phyloP scores from a whole-genome alignment of 92 coral and sea anemone genomes.

The Zoanthus sansibaricus region DNA sequence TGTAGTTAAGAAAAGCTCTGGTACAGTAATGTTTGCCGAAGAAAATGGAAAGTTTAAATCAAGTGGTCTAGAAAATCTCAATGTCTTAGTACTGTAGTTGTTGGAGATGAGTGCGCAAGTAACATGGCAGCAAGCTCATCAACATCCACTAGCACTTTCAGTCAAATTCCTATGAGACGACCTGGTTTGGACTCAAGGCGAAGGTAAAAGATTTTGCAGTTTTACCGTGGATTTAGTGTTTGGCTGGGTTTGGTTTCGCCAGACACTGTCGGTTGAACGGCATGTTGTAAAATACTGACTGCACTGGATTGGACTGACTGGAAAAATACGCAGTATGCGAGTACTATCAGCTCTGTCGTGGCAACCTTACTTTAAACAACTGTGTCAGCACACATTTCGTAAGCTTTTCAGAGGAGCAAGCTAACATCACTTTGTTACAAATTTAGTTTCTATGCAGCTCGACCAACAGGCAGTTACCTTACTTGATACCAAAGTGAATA shows the following conservation, averaged over 20 bases:
- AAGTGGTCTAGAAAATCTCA: not conserved
- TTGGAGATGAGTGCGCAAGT: conserved; percentile 1
- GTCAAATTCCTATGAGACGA: conserved; percentile 6
- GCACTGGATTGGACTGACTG: too few relatives aligned
- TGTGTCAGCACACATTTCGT: conserved; percentile 9
- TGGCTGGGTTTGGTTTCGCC: not conserved
- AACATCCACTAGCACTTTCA: not conserved
- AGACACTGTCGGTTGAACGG: not conserved
- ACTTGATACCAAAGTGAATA: conserved; percentile 7
- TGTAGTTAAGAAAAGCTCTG: not conserved
- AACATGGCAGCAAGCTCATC: conserved; percentile 1
- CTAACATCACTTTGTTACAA: not conserved
- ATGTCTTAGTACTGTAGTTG: conserved; percentile 1
- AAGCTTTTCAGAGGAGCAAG: conserved; percentile 12
- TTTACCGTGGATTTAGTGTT: not conserved
- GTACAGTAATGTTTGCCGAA: not conserved
- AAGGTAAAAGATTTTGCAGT: not conserved
- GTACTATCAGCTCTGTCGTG: not conserved
- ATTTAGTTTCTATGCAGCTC: not conserved
- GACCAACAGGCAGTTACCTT: conserved; percentile 30
- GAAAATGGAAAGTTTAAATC: not conserved
- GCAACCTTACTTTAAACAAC: not conserved
- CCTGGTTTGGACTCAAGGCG: conserved; percentile 8
- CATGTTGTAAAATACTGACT: too few relatives aligned
- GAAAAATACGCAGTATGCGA: too few relatives aligned